Conservation (phyloP, 2,797 vertebrate genomes). For the Philypnodon macrostomus region DNA sequence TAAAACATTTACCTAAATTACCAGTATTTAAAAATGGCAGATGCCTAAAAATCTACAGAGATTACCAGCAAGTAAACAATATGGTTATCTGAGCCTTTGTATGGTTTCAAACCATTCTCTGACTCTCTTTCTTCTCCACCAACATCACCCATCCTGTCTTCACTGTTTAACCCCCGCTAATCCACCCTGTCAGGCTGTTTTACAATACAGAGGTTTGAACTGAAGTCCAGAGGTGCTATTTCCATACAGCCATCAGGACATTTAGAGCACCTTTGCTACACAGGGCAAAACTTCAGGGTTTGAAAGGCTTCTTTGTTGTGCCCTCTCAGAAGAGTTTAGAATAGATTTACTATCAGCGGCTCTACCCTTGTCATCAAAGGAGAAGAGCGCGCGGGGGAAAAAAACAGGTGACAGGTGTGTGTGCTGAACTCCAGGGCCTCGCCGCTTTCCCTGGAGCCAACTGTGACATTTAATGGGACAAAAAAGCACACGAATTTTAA, state of each 20-base stretch:
- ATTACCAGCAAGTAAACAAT: no score
- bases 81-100: no score
- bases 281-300: conserved; percentile 14
- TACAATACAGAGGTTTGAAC: conserved; percentile 22
- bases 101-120: no score
- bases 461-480: conserved; percentile 59
- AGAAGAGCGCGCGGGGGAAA: no score
- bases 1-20: no score
- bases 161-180: no score
- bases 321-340: conserved; percentile 29
- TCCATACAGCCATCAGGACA: conserved; percentile 31
- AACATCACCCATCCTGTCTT: no score
- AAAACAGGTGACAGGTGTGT: conserved; percentile 60
- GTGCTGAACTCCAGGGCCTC: conserved; percentile 50
- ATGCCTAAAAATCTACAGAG: no score
- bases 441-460: conserved; percentile 39
- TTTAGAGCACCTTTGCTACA: conserved; percentile 23
- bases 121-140: no score
- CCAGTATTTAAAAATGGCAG: no score
- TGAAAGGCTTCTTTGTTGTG: conserved; percentile 24
- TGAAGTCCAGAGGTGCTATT: conserved; percentile 5
- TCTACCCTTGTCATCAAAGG: conserved; percentile 51
- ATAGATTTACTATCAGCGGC: conserved; percentile 27
- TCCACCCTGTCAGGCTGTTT: conserved; percentile 45
- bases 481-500: conserved; percentile 43